phyloP scores from a whole-genome alignment of 2,797 vertebrate genomes.

The Sternarchorhynchus goeldii region DNA sequence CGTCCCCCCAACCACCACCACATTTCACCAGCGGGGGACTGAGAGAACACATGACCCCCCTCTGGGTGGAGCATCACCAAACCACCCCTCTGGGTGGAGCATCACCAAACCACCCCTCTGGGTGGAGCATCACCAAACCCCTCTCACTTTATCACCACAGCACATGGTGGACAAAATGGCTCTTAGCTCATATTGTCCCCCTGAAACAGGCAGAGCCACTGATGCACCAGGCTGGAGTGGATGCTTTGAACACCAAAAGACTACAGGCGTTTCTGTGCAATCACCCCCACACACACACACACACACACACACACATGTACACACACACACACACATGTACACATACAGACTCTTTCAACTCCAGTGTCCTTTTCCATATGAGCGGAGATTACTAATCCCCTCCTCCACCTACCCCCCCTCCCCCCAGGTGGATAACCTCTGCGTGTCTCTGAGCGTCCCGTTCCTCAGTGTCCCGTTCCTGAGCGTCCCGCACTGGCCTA shows the following conservation, averaged over 20 bases:
- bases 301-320: too few relatives aligned
- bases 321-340: too few relatives aligned
- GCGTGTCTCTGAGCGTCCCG: constrained; percentile 67
- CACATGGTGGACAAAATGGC: constrained; percentile 48
- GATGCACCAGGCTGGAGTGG: constrained; percentile 73
- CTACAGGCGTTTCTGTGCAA: constrained; percentile 64
- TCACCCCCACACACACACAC: constrained; percentile 44
- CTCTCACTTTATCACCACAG: constrained; percentile 59
- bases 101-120: not conserved
- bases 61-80: not conserved
- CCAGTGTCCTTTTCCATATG: constrained; percentile 11
- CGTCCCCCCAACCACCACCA: too few relatives aligned
- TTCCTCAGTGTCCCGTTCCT: constrained; percentile 52
- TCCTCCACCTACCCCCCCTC: not conserved
- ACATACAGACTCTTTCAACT: not conserved
- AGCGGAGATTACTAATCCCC: not conserved
- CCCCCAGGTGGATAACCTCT: constrained; percentile 33
- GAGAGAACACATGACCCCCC: constrained; percentile 13
- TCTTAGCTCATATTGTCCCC: not conserved
- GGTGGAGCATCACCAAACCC: not conserved
- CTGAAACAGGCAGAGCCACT: constrained; percentile 54
- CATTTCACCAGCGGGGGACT: constrained; percentile 60
- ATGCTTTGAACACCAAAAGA: constrained; percentile 75
- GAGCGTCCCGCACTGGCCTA: constrained; percentile 80
- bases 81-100: not conserved